Evolutionary conservation across 1,140 invertebrate genomes (phyloP), one percentile per base, ranked within the genome.

Genomic region (Drosophila ercepeae): DNA sequence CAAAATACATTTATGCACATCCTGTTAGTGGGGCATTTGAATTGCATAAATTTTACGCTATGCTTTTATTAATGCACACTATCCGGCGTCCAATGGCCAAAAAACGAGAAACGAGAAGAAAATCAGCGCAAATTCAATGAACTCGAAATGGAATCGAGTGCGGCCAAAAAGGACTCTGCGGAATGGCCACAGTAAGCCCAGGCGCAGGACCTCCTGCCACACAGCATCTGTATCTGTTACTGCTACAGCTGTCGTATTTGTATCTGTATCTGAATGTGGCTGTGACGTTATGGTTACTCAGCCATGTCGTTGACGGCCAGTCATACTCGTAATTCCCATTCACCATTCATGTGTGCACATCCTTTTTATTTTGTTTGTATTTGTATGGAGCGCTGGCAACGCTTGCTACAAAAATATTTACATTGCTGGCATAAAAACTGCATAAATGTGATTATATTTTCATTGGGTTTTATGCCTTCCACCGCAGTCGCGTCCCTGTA

Each of bases 381-480:
- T 13, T 39, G 34, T 39, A n/a, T 77, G 68, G 67, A n/a, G 64
- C 16, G 6, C 14, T 16, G 1, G 36, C 77, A 77, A 59, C 64
- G 44, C n/a, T n/a, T n/a, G n/a, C n/a, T n/a, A n/a, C n/a, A n/a
- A 82, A 78, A 88, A 88, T 89, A 88, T 88, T 88, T 88, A 88
- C 82, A 88, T 86, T 82, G 74, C 77, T 71, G 82, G 82, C 82
- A 89, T 89, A 88, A 88, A 88, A 88, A 88, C 78, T 88, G 82
- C 82, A 88, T 88, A 88, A 88, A 88, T 88, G 82, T 88, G 82
- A 88, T 88, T 88, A 88, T 78, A 82, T 88, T 88, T 88, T 88
- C 82, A 88, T 88, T 88, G 83, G 83, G 34, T 74, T 75, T 82
- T 88, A 78, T 69, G 73, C 57, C 51, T 45, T 27, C 9, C 8